A percentile compares a stretch with the other conserved stretches of the same genome.
Evolutionary conservation across 1,140 invertebrate species (phyloP).

Genomic region (Magallana ariakensis): DNA sequence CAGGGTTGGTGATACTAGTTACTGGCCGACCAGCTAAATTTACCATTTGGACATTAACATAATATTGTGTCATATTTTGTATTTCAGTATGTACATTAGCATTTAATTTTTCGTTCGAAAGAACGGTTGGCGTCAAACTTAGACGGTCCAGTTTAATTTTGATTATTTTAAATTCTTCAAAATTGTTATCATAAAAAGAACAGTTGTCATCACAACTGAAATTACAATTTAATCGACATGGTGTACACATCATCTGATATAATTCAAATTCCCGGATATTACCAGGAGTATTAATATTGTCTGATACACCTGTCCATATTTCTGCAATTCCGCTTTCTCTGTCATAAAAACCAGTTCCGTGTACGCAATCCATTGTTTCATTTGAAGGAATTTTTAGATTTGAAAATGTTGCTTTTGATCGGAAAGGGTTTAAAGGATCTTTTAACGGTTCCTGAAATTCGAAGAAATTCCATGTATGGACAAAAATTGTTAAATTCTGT

Average conservation of each 20-base stretch:
- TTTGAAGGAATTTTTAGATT: slow-evolving; percentile 37
- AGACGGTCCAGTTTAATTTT: neutral
- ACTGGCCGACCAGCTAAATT: slow-evolving; percentile 53
- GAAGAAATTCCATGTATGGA: slow-evolving; percentile 46
- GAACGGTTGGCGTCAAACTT: neutral
- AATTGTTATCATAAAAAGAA: neutral
- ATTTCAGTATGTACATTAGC: neutral
- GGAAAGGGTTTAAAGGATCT: slow-evolving; percentile 42
- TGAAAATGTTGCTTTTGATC: slow-evolving; percentile 13
- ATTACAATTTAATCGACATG: slow-evolving; percentile 39
- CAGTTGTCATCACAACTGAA: slow-evolving; percentile 46
- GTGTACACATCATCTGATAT: slow-evolving; percentile 42
- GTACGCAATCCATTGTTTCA: slow-evolving; percentile 40
- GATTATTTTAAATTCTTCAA: slow-evolving; percentile 36
- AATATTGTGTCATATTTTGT: slow-evolving; percentile 47
- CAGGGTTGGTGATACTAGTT: slow-evolving; percentile 40
- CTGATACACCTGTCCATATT: slow-evolving; percentile 59
- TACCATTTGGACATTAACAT: slow-evolving; percentile 46
- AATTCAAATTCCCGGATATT: slow-evolving; percentile 44
- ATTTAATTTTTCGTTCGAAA: neutral
- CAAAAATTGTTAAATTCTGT: neutral
- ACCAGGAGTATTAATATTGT: slow-evolving; percentile 44
- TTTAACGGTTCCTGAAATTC: slow-evolving; percentile 36
- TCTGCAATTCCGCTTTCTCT: slow-evolving; percentile 56
- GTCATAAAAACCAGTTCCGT: slow-evolving; percentile 59